Evolutionary conservation across 35 echinoderm and acorn worm species (phyloP).

Genomic region (Stichopus chloronotus): DNA sequence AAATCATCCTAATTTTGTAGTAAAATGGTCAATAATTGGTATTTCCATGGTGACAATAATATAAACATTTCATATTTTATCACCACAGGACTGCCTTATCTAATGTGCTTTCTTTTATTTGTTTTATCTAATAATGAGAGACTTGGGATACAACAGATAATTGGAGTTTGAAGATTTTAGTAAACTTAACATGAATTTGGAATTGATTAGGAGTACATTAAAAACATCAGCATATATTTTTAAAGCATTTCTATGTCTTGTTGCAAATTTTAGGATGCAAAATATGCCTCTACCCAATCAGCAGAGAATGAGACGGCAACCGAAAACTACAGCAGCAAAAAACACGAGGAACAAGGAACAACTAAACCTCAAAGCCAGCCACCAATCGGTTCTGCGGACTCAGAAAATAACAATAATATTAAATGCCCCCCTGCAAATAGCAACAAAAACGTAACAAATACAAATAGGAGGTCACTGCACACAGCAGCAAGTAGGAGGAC

Average conservation of each 20-base stretch:
- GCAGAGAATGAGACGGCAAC: too few species aligned
- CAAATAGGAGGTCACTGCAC: not conserved
- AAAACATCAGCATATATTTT: not conserved
- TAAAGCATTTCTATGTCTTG: not conserved
- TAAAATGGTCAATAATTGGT: too few species aligned
- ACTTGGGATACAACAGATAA: too few species aligned
- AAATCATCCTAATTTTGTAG: too few species aligned
- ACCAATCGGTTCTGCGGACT: not conserved
- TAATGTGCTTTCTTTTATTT: too few species aligned
- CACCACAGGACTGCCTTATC: too few species aligned
- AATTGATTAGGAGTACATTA: not conserved
- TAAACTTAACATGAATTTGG: not conserved
- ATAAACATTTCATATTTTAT: too few species aligned
- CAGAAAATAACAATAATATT: constrained; percentile 4
- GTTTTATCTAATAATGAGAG: too few species aligned
- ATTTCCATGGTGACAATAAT: too few species aligned
- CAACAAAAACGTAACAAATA: not conserved
- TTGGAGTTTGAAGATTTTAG: too few species aligned
- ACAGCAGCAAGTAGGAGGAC: not conserved
- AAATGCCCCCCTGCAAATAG: not conserved
- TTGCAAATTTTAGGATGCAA: not conserved
- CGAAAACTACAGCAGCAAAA: not conserved
- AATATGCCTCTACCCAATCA: constrained; percentile 5
- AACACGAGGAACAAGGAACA: not conserved
- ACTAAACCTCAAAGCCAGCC: not conserved